These are phyloP conservation scores for Phoxinus phoxinus DNA, from an alignment of 2,113 vertebrate genomes.

Conservation along the genomic window DNA sequence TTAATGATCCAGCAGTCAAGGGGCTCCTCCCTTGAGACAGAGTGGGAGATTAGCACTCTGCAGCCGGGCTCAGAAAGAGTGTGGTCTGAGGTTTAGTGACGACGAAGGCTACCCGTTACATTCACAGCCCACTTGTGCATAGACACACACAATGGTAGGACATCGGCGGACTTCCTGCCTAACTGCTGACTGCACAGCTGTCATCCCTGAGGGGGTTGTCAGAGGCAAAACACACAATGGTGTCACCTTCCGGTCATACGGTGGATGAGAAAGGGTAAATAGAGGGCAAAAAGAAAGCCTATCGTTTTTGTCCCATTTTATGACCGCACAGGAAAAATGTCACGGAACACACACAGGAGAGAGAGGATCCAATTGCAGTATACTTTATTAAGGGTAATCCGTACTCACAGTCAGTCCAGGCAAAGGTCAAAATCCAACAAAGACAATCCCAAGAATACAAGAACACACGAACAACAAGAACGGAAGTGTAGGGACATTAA, in stretches of 20 bases:
- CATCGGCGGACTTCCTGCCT: conserved; percentile 40
- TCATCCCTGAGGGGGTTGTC: conserved; percentile 17
- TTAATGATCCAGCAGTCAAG: conserved; percentile 52
- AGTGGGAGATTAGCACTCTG: conserved; percentile 41
- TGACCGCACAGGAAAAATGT: conserved; percentile 48
- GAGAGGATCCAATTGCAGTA: no score
- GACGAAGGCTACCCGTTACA: neutral
- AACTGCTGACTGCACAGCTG: conserved; percentile 50
- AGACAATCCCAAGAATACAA: no score
- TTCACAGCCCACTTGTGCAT: neutral
- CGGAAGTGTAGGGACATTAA: no score
- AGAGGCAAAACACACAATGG: conserved; percentile 38
- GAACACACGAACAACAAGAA: no score
- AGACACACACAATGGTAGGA: conserved; percentile 21
- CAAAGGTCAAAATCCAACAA: no score
- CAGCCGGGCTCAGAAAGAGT: conserved; percentile 41
- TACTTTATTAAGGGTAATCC: no score
- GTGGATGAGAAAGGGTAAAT: neutral
- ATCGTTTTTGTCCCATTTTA: conserved; percentile 27
- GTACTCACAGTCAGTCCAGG: no score
- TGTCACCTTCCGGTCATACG: neutral
- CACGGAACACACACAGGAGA: no score
- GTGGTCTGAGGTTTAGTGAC: conserved; percentile 11
- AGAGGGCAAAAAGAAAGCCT: neutral
- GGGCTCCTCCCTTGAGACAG: conserved; percentile 46